Evolutionary conservation across 2,113 vertebrate species (phyloP).

Genomic region (Rattus norvegicus): DNA sequence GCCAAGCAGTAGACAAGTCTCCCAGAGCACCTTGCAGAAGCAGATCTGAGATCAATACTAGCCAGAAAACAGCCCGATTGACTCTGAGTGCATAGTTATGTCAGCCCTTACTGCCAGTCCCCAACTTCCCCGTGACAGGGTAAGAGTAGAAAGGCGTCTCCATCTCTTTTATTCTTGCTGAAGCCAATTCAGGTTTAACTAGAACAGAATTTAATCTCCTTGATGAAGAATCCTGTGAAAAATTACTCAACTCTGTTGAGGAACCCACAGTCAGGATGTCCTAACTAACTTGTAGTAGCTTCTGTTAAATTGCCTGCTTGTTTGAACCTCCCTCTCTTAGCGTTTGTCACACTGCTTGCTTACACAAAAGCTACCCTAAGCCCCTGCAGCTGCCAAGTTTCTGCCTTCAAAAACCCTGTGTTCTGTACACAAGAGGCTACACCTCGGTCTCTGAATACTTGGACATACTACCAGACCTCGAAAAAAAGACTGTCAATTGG

Average conservation of each 20-base stretch:
- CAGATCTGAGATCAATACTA: neutral
- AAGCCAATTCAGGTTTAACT: neutral
- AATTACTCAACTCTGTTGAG: neutral
- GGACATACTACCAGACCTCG: neutral
- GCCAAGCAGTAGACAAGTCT: neutral
- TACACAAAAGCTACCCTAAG: neutral
- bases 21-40: neutral
- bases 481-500: neutral
- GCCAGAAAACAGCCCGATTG: neutral
- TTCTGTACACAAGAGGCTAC: neutral
- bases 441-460: neutral
- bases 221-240: neutral
- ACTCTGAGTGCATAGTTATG: neutral
- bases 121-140: neutral
- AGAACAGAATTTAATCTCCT: neutral
- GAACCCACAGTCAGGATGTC: neutral
- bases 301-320: neutral
- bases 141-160: neutral
- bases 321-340: neutral
- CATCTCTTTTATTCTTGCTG: neutral
- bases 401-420: neutral
- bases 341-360: neutral
- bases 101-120: neutral
- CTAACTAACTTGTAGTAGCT: neutral
- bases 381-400: neutral